Base-by-base conservation (phyloP, 1,140 invertebrate genomes). In the Drosophila willistoni region DNA sequence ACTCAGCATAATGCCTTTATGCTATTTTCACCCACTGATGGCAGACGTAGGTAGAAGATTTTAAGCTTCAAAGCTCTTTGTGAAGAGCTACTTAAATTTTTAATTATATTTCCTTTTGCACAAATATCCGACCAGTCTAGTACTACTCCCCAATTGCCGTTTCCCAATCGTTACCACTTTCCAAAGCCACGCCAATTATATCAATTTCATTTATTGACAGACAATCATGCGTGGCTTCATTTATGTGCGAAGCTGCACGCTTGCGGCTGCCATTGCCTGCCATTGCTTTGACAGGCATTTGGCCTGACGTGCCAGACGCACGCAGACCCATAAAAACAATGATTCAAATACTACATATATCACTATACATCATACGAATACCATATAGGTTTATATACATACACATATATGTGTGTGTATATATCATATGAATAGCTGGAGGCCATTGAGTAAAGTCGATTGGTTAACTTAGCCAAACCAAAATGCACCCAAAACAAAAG, bases 361-460 rank as follows among this genome's bases (percentile, higher is more conserved):
- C 44, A 59, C 29, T 29, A 29, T 7, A 29, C 3, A 29, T 29
- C 29, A 29, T 29, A 29, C 29, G 29, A 29, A 29, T 29, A 7
- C 29, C 29, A 29, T 7, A 7, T 29, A 29, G 6, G 6, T 29
- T 6, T 29, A 7, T 29, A 29, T 29, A 29, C 19, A 22, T 22
- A 2, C 19, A 22, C 19, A 22, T 22, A 22, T 22, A 1, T 22
- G 19, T 29, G 6, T 29, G 6, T 29, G 34, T 29, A 76, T 62
- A 62, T 77, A 77, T 77, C 74, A 77, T 77, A 71, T 66, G 71
- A 77, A 71, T 77, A 77, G 77, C 74, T 71, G 7, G 68, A 36
- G 74, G 74, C 61, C 73, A 65, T 65, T 56, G 47, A 56, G 67
- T 12, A 77, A 41, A 47, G 33, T 42, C 44, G 42, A 51, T 57